Evolutionary conservation across 2,113 vertebrate species (phyloP), one percentile per base, ranked within the genome.

Genomic region (Chamaetylas fuelleborni): DNA sequence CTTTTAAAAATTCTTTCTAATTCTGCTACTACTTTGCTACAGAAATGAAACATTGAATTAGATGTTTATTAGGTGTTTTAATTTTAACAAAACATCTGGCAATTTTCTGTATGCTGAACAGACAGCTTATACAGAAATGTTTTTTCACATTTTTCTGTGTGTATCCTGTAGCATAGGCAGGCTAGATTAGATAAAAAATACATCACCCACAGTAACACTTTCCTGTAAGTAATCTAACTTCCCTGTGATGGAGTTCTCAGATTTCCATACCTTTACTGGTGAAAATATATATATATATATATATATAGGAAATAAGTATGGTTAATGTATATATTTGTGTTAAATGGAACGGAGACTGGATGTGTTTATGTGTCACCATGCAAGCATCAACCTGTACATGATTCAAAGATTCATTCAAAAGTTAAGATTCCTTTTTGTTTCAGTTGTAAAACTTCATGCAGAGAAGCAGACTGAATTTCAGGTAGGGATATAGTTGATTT

Each of bases 151-250:
- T 65, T 94, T 84, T 50, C 38, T 84, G 53, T 1, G 2, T 81
- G 24, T 33, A 25, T 58, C 57, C 60, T 58, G 12, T 60, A 65
- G 81, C 48, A 40, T 90, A 95, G 90, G 40, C 67, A 96, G 81
- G 90, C 61, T 83, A 95, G 88, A 97, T 97, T 73, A 98, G 97
- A 93, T n/a, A 42, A 33, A 88, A 90, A 42, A 34, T 73, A 66
- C 31, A 77, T 61, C 86, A 93, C 70, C 70, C 65, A 66, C 58
- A 12, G 42, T 61, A 80, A 66, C 48, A 74, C 90, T 95, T 93
- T 87, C 85, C 78, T 65, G 42, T 70, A 77, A 77, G 42, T 54
- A 69, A 79, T 81, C 56, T 82, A 67, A 88, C 54, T 47, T 91
- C 91, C 83, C 70, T 89, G 88, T 90, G 87, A 89, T 85, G 70